Percentiles rank a stretch among this genome's conserved stretches.
These are phyloP conservation scores for Bufotes viridis DNA, from an alignment of 2,797 vertebrate species.

Conservation along the genomic window DNA sequence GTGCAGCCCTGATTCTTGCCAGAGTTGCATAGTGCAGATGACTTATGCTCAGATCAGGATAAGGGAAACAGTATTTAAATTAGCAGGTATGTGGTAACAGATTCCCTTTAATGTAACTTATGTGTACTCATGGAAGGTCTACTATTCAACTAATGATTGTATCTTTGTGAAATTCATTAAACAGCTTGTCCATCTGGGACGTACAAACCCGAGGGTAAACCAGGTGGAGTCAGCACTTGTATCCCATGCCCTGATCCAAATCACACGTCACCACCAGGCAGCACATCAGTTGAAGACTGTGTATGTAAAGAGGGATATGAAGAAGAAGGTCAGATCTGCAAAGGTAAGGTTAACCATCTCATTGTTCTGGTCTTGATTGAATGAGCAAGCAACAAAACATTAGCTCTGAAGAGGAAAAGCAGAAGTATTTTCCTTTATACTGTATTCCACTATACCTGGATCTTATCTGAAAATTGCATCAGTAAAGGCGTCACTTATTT, in stretches of 20 bases:
- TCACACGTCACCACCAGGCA: conserved; percentile 89
- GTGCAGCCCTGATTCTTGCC: no score
- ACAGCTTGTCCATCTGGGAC: conserved; percentile 91
- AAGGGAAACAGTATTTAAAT: no score
- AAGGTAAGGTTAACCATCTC: conserved; percentile 74
- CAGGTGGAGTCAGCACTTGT: conserved; percentile 89
- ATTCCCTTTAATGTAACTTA: no score
- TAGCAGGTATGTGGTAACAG: no score
- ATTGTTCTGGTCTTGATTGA: not conserved
- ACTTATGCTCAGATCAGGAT: no score
- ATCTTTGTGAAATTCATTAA: not conserved
- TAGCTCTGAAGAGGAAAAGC: not conserved
- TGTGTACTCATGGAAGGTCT: not conserved
- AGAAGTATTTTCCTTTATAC: not conserved
- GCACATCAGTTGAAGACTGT: conserved; percentile 86
- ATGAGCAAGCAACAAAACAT: not conserved
- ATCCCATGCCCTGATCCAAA: conserved; percentile 83
- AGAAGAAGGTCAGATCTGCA: conserved; percentile 80
- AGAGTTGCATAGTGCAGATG: no score
- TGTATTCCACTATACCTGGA: no score
- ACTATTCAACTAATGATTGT: not conserved
- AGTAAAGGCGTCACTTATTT: no score
- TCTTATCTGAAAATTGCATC: no score
- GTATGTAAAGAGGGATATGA: conserved; percentile 85
- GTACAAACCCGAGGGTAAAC: conserved; percentile 88